Percentiles rank a stretch among this genome's conserved stretches.
Conservation (phyloP, 1,140 invertebrate species). For the Hylaeus volcanicus region DNA sequence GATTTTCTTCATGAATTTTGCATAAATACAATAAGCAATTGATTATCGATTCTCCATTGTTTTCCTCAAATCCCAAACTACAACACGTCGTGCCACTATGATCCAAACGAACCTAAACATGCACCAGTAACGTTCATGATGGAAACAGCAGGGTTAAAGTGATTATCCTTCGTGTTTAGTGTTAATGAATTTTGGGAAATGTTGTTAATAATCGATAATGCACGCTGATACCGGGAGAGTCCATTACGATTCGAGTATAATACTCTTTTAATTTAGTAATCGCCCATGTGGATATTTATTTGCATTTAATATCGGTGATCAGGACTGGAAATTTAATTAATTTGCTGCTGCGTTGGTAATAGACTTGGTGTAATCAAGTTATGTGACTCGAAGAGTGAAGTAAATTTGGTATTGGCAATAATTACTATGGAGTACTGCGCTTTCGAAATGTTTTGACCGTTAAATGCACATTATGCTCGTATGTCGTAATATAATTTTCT, state of each 20-base stretch:
- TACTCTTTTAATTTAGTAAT: conserved; percentile 14
- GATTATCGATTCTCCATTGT: too few species aligned
- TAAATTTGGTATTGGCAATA: background rate
- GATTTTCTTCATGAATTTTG: too few species aligned
- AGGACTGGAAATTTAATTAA: conserved; percentile 25
- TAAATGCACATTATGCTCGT: too few species aligned
- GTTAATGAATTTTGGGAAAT: background rate
- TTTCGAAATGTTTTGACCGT: background rate
- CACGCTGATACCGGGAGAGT: background rate
- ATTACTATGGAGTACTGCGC: background rate
- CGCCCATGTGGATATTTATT: conserved; percentile 1
- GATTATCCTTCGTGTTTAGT: background rate
- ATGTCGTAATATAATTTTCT: too few species aligned
- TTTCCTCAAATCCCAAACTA: too few species aligned
- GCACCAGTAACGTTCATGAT: too few species aligned
- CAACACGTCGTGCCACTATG: too few species aligned
- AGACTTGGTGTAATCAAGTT: conserved; percentile 18
- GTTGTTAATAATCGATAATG: conserved; percentile 4
- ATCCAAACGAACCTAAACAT: too few species aligned
- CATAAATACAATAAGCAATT: too few species aligned
- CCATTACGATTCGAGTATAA: conserved; percentile 15
- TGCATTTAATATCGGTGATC: conserved; percentile 17
- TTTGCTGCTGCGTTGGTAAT: conserved; percentile 12
- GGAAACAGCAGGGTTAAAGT: too few species aligned
- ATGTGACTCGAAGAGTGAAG: background rate